Base-by-base conservation (phyloP, 2,888 invertebrate species). In the Nomada fucata region DNA sequence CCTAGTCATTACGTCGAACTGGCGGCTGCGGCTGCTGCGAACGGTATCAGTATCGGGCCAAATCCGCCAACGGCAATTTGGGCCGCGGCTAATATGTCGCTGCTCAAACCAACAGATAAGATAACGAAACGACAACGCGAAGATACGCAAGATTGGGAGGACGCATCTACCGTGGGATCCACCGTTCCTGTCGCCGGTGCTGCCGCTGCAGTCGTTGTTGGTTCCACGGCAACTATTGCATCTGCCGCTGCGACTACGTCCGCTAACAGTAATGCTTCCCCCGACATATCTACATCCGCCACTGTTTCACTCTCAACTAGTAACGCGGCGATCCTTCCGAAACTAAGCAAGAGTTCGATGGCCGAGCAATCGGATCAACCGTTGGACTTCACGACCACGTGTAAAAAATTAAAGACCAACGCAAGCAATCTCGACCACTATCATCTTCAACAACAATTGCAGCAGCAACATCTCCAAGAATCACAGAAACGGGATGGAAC, bases 1-100 rank as follows among this genome's bases (percentile, higher is more conserved):
- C 96, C 96, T 57, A 95, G 95, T 90, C 95, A 95, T 91, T 95
- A 95, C 91, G 95, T 95, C 13, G 95, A 95, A 89, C 88, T 95
- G 65, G 95, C 95, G 1, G 95, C 95, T 4, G 95, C 95, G 0
- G 93, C 93, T 0, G 93, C 93, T 0, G 93, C 93, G 59, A 94
- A 93, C 79, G 93, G 93, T 11, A 93, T 93, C 59, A 93, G 92
- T 87, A 93, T 93, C 82, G 93, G 93, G 0, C 93, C 93, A 0
- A 93, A 93, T 74, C 93, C 93, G 4, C 93, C 93, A 0, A 93
- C 93, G 4, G 93, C 93, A 0, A 93, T 93, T 57, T 93, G 93
- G 93, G 93, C 93, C 1, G 92, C 93, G 1, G 93, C 93, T 9
- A 93, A 93, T 75, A 93, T 93, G 93, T 93, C 93, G 11, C 86